Percentiles rank a stretch among this genome's conserved stretches.
These are phyloP conservation scores for Drosophila monieri DNA, from an alignment of 2,888 invertebrate genomes.

Conservation along the genomic window DNA sequence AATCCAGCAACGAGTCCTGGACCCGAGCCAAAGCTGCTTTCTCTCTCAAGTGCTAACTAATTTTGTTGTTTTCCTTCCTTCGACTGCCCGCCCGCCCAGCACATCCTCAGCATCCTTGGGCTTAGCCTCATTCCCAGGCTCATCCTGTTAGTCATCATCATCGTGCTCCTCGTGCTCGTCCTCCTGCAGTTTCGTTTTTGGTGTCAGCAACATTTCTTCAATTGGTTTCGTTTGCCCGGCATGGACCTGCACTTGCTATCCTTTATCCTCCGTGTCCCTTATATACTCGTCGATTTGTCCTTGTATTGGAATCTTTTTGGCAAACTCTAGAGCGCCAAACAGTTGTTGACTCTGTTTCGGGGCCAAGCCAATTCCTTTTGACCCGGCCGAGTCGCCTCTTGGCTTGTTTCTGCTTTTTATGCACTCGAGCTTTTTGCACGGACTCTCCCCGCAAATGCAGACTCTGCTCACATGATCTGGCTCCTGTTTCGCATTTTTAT, in stretches of 20 bases:
- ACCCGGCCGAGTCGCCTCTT: slow-evolving; percentile 58
- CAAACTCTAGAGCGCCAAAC: slow-evolving; percentile 43
- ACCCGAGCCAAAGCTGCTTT: slow-evolving; percentile 66
- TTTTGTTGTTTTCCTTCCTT: slow-evolving; percentile 67
- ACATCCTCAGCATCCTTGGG: slow-evolving; percentile 22
- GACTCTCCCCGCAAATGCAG: slow-evolving; percentile 10
- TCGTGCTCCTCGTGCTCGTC: slow-evolving; percentile 13
- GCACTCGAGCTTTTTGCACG: slow-evolving; percentile 44
- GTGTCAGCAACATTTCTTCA: slow-evolving; percentile 79
- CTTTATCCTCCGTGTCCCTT: slow-evolving; percentile 44
- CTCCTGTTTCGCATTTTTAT: slow-evolving; percentile 64
- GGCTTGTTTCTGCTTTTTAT: slow-evolving; percentile 65
- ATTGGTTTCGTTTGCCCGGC: slow-evolving; percentile 73
- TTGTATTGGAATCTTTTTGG: slow-evolving; percentile 29
- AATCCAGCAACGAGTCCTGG: slow-evolving; percentile 68
- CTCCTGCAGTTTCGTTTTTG: slow-evolving; percentile 56
- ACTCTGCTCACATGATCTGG: slow-evolving; percentile 63
- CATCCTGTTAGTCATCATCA: slow-evolving; percentile 17
- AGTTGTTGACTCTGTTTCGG: slow-evolving; percentile 72
- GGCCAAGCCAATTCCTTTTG: slow-evolving; percentile 67
- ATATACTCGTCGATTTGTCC: slow-evolving; percentile 38
- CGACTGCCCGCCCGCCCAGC: slow-evolving; percentile 22
- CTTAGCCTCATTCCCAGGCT: slow-evolving; percentile 28
- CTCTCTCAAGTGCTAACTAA: slow-evolving; percentile 75
- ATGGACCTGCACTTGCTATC: slow-evolving; percentile 25